phyloP scores from a whole-genome alignment of 2,797 vertebrate species.

The Rhabdomys pumilio region DNA sequence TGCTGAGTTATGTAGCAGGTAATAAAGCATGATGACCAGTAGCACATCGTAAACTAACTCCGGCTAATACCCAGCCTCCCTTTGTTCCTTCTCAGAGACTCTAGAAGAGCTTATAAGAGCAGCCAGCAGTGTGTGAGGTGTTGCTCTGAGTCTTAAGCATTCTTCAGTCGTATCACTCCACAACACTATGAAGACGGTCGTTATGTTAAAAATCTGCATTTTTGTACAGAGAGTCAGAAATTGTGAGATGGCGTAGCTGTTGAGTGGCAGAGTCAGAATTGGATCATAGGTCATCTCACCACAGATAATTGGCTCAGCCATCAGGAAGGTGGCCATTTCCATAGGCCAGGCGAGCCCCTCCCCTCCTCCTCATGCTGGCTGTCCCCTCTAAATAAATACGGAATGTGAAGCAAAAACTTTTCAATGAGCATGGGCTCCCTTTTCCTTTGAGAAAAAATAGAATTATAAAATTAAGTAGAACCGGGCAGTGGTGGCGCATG shows the following conservation, averaged over 20 bases:
- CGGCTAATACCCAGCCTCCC: not conserved
- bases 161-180: not conserved
- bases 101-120: not conserved
- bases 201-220: not conserved
- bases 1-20: slow-evolving; percentile 8
- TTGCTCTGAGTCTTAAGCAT: not conserved
- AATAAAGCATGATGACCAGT: not conserved
- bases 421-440: not conserved
- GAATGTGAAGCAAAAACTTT: slow-evolving; percentile 3
- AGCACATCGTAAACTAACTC: not conserved
- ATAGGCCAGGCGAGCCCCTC: not conserved
- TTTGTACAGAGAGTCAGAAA: not conserved
- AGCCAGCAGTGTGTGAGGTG: not conserved
- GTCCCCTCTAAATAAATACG: not conserved
- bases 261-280: not conserved
- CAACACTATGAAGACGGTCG: not conserved
- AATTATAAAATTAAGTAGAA: slow-evolving; percentile 13
- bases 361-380: not conserved
- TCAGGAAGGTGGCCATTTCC: not conserved
- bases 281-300: not conserved
- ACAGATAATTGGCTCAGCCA: not conserved
- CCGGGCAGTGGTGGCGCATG: too few relatives aligned
- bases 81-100: not conserved
- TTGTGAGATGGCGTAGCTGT: not conserved
- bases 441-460: not conserved